Percentiles rank a stretch among this genome's conserved stretches.
Conservation (phyloP, 92 coral and sea anemone genomes). For the Isaurus tuberculatus region DNA sequence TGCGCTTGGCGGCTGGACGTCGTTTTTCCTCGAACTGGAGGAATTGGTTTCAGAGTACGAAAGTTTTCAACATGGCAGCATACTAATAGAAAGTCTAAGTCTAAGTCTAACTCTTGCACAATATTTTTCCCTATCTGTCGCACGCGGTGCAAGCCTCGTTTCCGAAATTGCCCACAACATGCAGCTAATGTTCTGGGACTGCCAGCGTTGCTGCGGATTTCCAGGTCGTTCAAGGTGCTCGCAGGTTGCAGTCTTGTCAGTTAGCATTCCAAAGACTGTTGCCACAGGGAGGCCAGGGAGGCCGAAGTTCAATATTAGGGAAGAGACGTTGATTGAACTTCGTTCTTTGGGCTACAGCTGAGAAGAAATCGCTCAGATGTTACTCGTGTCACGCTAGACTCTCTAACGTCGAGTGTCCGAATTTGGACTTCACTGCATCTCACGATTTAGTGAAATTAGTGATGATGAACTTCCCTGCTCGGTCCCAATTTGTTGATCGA, state of each 20-base stretch:
- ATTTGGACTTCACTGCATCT: not conserved
- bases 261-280: not conserved
- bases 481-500: no score
- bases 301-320: not conserved
- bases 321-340: not conserved
- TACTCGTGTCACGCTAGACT: not conserved
- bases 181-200: not conserved
- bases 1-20: not conserved
- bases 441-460: constrained; percentile 2
- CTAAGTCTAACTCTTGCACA: constrained; percentile 42
- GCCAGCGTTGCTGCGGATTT: not conserved
- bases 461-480: not conserved
- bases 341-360: not conserved
- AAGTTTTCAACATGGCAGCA: constrained; percentile 15
- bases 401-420: not conserved
- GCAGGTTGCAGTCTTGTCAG: not conserved
- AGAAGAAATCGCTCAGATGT: not conserved
- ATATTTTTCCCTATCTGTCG: no score
- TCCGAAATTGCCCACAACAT: not conserved
- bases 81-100: constrained; percentile 17
- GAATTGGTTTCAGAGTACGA: not conserved
- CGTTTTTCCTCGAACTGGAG: not conserved
- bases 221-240: not conserved
- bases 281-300: not conserved
- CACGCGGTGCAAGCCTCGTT: not conserved